phyloP scores from a whole-genome alignment of 2,888 invertebrate genomes.

The Nomada fabriciana region DNA sequence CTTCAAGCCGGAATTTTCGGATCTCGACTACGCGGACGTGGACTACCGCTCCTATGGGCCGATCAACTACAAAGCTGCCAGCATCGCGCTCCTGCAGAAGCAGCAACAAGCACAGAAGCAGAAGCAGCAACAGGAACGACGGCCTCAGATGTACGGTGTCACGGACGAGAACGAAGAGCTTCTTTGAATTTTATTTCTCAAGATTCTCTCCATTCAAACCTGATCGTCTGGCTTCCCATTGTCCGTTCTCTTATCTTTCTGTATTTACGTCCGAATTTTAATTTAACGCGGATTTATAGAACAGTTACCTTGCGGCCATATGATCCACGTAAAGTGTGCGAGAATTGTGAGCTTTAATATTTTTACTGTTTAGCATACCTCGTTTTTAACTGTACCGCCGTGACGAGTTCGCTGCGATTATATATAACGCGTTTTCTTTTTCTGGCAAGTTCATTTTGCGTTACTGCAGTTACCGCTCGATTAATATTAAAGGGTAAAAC shows the following conservation, averaged over 20 bases:
- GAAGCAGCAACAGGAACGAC: constrained; percentile 73
- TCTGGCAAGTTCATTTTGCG: too few relatives aligned
- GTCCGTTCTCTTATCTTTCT: neutral
- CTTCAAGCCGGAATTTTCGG: constrained; percentile 90
- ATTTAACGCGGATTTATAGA: neutral
- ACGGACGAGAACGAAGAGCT: constrained; percentile 83
- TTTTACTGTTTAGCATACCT: constrained; percentile 1
- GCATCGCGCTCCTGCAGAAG: constrained; percentile 85
- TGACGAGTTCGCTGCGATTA: constrained; percentile 24
- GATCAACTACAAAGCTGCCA: constrained; percentile 96
- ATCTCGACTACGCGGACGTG: constrained; percentile 95
- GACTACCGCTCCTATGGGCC: constrained; percentile 96
- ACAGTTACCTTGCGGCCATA: constrained; percentile 29
- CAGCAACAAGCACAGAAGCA: constrained; percentile 74
- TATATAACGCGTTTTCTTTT: neutral
- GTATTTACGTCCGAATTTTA: neutral
- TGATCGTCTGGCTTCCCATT: neutral
- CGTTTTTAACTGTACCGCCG: neutral
- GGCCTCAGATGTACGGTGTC: constrained; percentile 83
- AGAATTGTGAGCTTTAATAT: constrained; percentile 14
- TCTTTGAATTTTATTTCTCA: constrained; percentile 68
- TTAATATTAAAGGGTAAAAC: too few relatives aligned
- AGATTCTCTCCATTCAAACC: too few relatives aligned
- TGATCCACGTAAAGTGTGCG: neutral
- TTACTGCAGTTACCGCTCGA: too few relatives aligned